A percentile compares a stretch with the other conserved stretches of the same genome.
Evolutionary conservation across 2,888 invertebrate genomes (phyloP).

Genomic region (Eupithecia tripunctaria): DNA sequence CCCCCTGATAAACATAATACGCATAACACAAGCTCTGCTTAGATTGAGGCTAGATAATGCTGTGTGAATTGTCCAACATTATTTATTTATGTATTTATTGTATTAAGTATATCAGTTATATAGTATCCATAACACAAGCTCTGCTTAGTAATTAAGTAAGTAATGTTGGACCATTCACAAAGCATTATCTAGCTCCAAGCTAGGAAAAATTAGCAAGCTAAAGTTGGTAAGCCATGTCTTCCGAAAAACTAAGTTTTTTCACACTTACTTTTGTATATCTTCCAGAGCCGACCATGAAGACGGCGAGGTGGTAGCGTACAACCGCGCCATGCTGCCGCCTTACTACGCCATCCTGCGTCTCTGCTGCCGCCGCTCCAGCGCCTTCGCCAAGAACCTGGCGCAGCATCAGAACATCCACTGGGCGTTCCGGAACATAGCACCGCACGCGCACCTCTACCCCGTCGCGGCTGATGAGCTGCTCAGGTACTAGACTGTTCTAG

Average conservation of each 20-base stretch:
- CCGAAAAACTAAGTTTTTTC: background rate
- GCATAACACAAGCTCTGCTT: too few relatives aligned
- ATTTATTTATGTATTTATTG: too few relatives aligned
- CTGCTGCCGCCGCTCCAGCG: conserved; percentile 94
- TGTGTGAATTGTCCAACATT: too few relatives aligned
- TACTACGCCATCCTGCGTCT: conserved; percentile 95
- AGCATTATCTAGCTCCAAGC: too few relatives aligned
- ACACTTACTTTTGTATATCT: background rate
- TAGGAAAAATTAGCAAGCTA: background rate
- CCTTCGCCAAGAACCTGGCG: conserved; percentile 93
- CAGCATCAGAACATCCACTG: conserved; percentile 98
- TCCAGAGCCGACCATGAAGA: conserved; percentile 97
- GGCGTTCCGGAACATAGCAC: conserved; percentile 98
- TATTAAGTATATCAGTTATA: too few relatives aligned
- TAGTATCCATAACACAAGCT: too few relatives aligned
- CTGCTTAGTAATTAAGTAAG: too few relatives aligned
- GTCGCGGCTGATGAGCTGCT: conserved; percentile 96
- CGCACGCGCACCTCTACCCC: conserved; percentile 97
- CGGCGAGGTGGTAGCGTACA: conserved; percentile 97
- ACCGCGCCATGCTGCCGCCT: conserved; percentile 96
- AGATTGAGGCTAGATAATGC: too few relatives aligned
- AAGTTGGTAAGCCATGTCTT: background rate
- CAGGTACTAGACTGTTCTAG: conserved; percentile 72
- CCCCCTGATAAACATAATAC: too few relatives aligned
- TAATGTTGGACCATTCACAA: too few relatives aligned